These are phyloP conservation scores for Marronus borbonicus DNA, from an alignment of 2,888 invertebrate species.

Conservation along the genomic window DNA sequence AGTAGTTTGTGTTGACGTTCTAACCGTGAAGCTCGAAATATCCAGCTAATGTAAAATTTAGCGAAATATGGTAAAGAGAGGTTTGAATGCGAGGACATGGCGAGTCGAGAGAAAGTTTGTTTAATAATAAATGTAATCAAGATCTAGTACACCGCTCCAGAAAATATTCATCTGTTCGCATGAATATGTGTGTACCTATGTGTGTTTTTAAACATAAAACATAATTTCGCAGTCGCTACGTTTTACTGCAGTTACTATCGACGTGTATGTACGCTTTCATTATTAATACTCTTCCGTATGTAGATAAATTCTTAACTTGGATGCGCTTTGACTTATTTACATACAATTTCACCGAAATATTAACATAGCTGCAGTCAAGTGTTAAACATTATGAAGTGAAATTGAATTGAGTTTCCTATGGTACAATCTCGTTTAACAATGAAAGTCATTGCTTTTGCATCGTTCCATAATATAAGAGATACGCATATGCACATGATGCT, in stretches of 20 bases:
- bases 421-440: too few species aligned
- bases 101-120: slow-evolving; percentile 30
- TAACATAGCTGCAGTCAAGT: too few species aligned
- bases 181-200: slow-evolving; percentile 5
- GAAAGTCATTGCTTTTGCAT: too few species aligned
- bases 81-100: slow-evolving; percentile 10
- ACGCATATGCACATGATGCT: too few species aligned
- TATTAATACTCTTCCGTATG: background rate
- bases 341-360: too few species aligned
- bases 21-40: slow-evolving; percentile 9
- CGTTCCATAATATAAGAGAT: too few species aligned
- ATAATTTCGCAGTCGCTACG: slow-evolving; percentile 8
- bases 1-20: background rate
- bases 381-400: too few species aligned
- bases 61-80: background rate
- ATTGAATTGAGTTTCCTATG: too few species aligned
- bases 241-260: slow-evolving; percentile 10
- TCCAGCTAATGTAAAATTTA: slow-evolving; percentile 29
- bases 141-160: slow-evolving; percentile 12
- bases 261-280: background rate
- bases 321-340: too few species aligned
- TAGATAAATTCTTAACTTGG: too few species aligned
- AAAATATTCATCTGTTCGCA: slow-evolving; percentile 24
- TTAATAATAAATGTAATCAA: slow-evolving; percentile 43
- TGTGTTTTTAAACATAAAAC: slow-evolving; percentile 13